These are phyloP conservation scores for Otis tarda DNA, from an alignment of 2,113 vertebrate species.

Conservation along the genomic window DNA sequence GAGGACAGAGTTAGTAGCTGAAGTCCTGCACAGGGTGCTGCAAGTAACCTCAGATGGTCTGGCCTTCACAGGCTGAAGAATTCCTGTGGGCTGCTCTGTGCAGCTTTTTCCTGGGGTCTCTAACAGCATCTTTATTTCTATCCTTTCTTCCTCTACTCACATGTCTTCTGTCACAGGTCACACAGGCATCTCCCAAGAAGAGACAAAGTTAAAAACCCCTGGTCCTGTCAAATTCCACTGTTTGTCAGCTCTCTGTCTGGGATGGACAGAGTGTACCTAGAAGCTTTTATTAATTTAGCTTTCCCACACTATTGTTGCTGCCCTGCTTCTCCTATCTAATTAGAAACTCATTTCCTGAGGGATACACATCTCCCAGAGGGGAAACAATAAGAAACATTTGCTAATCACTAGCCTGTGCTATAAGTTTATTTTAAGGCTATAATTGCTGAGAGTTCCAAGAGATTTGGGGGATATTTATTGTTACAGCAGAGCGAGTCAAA, in stretches of 20 bases:
- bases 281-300: conserved; percentile 18
- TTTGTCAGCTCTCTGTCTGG: background rate
- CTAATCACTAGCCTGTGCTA: conserved; percentile 40
- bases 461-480: conserved; percentile 54
- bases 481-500: conserved; percentile 11
- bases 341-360: conserved; percentile 68
- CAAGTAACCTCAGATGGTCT: background rate
- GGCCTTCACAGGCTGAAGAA: background rate
- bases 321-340: conserved; percentile 40
- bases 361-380: conserved; percentile 36
- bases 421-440: conserved; percentile 63
- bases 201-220: background rate
- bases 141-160: background rate
- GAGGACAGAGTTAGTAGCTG: background rate
- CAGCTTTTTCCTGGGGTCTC: background rate
- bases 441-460: conserved; percentile 36
- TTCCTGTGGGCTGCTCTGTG: background rate
- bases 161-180: background rate
- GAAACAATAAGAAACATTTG: conserved; percentile 53
- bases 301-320: conserved; percentile 61
- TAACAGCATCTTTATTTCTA: background rate
- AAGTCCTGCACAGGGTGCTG: background rate
- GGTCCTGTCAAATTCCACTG: background rate
- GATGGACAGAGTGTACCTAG: background rate
- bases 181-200: background rate